Evolutionary conservation across 2,888 invertebrate species (phyloP), one percentile per base, ranked within the genome.

Genomic region (Eupithecia abbreviata): DNA sequence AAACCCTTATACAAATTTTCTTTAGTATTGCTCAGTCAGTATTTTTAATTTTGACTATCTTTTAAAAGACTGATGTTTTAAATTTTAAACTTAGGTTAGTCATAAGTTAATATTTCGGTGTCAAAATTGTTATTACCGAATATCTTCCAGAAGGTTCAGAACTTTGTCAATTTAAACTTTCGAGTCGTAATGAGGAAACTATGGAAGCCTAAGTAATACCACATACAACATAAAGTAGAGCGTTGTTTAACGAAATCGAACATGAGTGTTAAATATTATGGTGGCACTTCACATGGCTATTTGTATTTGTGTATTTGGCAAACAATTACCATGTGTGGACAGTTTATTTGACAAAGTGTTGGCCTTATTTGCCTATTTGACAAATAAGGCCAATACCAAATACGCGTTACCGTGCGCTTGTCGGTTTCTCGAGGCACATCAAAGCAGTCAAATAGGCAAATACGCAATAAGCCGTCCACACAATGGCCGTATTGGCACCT

Each of bases 51-150:
- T 82, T 43, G 71, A 74, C 51, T 90, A 84, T 88, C 81, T 89
- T 89, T 91, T 91, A 84, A 90, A 93, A 93, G 93, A 93, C 93
- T 93, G 92, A 93, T 89, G 88, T 89, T 78, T 90, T 85, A 86
- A 86, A 81, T 89, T 86, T 84, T 81, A 81, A 84, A 10, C 62
- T 30, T 62, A 62, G 12, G 13, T 82, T 84, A 85, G 83, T 47
- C 81, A 83, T 85, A 85, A 85, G 84, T 84, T 79, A 78, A 41
- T 83, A 76, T 62, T 77, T 74, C 58, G 43, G 81, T 87, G 84
- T 85, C 83, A 82, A 85, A 83, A 79, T 78, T 77, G 77, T 74
- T 78, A 66, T 75, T 85, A 87, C 82, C 84, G 85, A 87, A 85
- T 69, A 78, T 76, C 78, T 80, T 79, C 78, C 74, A 75, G 42